Evolutionary conservation across 2,888 invertebrate genomes (phyloP).

Genomic region (Phyto melanocephala): DNA sequence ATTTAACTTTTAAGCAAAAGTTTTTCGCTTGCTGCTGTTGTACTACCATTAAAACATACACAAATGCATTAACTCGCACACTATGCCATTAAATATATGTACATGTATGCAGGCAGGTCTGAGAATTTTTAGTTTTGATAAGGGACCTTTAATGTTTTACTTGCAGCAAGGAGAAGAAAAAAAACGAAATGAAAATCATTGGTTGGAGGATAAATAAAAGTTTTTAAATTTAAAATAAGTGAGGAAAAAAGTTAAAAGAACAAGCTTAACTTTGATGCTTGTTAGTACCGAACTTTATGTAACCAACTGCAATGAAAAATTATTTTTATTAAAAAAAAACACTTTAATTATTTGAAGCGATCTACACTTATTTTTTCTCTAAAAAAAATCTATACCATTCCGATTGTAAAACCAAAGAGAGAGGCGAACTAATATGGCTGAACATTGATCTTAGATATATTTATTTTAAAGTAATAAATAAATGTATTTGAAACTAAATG

Average conservation of each 20-base stretch:
- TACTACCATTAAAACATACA: neutral
- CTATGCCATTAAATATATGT: neutral
- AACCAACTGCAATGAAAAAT: no score
- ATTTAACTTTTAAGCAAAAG: constrained; percentile 55
- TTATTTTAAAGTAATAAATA: no score
- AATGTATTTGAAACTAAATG: no score
- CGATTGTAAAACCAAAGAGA: no score
- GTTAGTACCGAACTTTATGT: no score
- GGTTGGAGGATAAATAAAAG: constrained; percentile 57
- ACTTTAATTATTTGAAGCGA: no score
- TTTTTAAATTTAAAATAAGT: constrained; percentile 54
- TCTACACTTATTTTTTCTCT: no score
- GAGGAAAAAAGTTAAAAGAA: constrained; percentile 13
- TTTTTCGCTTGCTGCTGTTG: constrained; percentile 14
- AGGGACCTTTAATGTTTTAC: constrained; percentile 47
- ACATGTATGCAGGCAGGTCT: constrained; percentile 11
- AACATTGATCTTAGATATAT: no score
- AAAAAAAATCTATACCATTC: no score
- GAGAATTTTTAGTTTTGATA: constrained; percentile 53
- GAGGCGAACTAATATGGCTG: no score
- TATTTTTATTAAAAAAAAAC: no score
- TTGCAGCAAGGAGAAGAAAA: neutral
- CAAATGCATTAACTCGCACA: neutral
- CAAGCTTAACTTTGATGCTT: no score
- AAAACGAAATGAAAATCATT: constrained; percentile 46